These are phyloP conservation scores for Cephus sareptanus DNA, from an alignment of 2,888 invertebrate species.

Conservation along the genomic window DNA sequence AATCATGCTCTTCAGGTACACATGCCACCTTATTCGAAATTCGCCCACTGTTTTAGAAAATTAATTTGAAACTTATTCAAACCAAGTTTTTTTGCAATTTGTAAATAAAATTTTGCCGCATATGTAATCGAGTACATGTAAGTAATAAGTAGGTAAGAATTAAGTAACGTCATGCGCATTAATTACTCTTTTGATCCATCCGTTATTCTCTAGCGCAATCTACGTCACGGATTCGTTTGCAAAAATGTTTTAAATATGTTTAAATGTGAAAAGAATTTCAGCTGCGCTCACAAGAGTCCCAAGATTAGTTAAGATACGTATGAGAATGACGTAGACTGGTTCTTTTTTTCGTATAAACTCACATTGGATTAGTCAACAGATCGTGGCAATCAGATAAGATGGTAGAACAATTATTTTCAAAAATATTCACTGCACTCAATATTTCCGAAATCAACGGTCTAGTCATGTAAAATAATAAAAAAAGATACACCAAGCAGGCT, in stretches of 20 bases:
- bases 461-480: background rate
- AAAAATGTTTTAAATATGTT: background rate
- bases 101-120: background rate
- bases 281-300: background rate
- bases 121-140: too few relatives aligned
- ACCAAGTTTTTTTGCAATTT: too few relatives aligned
- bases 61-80: background rate
- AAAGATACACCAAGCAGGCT: background rate
- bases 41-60: background rate
- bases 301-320: background rate
- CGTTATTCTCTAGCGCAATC: background rate
- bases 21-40: background rate
- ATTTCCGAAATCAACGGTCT: background rate
- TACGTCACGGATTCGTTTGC: background rate
- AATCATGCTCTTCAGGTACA: background rate
- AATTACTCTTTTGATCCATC: background rate
- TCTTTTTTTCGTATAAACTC: background rate
- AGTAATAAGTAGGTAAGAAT: background rate
- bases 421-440: background rate
- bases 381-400: background rate
- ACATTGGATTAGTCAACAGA: background rate
- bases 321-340: background rate
- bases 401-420: background rate
- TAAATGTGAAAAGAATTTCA: background rate
- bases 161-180: background rate